Conservation (phyloP, 2,113 vertebrate species). For the Grus americana region DNA sequence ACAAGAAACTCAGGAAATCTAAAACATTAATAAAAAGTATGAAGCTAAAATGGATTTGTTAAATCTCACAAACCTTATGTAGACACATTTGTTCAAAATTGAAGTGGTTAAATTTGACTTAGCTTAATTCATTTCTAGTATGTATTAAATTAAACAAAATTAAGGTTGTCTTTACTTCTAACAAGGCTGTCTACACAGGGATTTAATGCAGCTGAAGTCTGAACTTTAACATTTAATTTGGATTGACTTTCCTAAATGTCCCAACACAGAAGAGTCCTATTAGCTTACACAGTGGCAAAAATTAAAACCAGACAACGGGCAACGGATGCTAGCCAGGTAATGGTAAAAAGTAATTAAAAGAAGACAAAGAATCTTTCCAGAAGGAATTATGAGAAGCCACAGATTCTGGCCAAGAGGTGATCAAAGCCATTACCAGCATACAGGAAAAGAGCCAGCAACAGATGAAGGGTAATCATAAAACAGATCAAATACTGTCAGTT, state of each 20-base stretch:
- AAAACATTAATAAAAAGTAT: neutral
- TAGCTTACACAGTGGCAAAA: constrained; percentile 41
- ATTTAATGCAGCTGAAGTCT: constrained; percentile 32
- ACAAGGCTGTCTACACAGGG: constrained; percentile 22
- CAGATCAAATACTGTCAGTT: constrained; percentile 41
- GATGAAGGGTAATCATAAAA: constrained; percentile 57
- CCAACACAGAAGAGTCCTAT: constrained; percentile 16
- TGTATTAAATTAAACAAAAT: constrained; percentile 47
- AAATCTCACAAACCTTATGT: neutral
- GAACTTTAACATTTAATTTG: constrained; percentile 62
- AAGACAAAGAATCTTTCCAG: constrained; percentile 55
- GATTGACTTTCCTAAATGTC: constrained; percentile 49
- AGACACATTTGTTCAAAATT: neutral
- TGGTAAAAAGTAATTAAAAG: constrained; percentile 63
- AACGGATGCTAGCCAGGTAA: constrained; percentile 35
- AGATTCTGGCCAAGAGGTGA: constrained; percentile 45
- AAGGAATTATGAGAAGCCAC: constrained; percentile 48
- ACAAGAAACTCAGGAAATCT: neutral
- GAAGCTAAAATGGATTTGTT: neutral
- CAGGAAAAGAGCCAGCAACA: constrained; percentile 44
- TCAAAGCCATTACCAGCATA: constrained; percentile 16
- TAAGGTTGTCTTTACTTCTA: constrained; percentile 18
- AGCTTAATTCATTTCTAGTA: constrained; percentile 19
- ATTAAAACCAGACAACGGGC: constrained; percentile 42
- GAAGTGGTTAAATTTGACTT: constrained; percentile 43